Percentiles rank a stretch among this genome's conserved stretches.
Evolutionary conservation across 2,113 vertebrate species (phyloP).

Genomic region (Ceratotherium simum): DNA sequence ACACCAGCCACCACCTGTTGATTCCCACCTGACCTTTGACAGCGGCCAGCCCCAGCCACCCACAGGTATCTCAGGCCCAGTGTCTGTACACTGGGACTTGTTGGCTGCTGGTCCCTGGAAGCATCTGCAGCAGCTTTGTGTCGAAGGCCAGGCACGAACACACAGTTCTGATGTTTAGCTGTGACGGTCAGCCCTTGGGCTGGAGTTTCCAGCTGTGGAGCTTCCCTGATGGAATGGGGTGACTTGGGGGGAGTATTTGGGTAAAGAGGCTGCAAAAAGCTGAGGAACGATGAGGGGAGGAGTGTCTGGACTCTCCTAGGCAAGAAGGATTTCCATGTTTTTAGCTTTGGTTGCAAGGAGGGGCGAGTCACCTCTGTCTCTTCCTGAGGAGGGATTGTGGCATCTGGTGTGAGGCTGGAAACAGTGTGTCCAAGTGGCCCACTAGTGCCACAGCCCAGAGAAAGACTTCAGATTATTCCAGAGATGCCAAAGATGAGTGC

Average conservation of each 20-base stretch:
- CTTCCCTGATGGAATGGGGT: neutral
- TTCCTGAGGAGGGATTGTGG: neutral
- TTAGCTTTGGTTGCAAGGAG: neutral
- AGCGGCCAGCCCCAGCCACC: neutral
- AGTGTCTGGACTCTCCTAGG: neutral
- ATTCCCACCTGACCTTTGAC: neutral
- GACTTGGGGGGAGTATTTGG: neutral
- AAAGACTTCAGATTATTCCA: neutral
- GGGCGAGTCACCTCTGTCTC: neutral
- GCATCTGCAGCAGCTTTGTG: neutral
- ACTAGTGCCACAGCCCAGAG: neutral
- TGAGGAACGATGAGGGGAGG: neutral
- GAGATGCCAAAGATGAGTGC: neutral
- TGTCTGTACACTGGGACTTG: neutral
- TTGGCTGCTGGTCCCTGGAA: neutral
- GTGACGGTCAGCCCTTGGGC: neutral
- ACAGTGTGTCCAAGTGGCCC: neutral
- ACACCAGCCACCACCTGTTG: neutral
- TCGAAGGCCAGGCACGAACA: neutral
- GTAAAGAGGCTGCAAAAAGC: neutral
- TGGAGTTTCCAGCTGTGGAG: neutral
- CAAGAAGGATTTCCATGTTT: neutral
- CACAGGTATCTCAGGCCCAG: neutral
- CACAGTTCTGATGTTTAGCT: neutral
- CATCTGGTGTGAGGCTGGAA: neutral